Evolutionary conservation across 2,797 vertebrate genomes (phyloP).

Genomic region (Propithecus deckenii): DNA sequence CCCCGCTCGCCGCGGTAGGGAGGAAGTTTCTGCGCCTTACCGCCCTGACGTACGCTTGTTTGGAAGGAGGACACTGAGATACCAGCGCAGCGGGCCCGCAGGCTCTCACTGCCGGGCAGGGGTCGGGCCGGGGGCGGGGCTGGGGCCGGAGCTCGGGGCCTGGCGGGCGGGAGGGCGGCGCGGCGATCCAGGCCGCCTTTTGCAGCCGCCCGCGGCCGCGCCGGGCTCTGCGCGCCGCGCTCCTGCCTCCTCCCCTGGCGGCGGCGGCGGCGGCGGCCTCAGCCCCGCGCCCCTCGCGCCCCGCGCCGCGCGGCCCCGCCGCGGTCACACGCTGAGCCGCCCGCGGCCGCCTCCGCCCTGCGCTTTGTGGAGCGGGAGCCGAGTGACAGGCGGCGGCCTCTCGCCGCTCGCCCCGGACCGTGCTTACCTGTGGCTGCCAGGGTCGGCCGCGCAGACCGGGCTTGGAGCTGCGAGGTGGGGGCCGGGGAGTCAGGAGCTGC

Average conservation of each 20-base stretch:
- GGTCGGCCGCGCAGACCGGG: background rate
- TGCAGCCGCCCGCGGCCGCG: slow-evolving; percentile 77
- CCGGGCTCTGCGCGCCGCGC: slow-evolving; percentile 64
- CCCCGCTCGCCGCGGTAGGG: background rate
- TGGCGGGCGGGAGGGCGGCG: background rate
- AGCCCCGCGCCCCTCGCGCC: slow-evolving; percentile 66
- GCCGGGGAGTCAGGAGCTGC: background rate
- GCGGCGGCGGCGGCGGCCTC: slow-evolving; percentile 46
- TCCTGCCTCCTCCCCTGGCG: slow-evolving; percentile 72
- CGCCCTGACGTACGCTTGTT: background rate
- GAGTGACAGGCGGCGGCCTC: slow-evolving; percentile 88
- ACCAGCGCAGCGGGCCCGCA: background rate
- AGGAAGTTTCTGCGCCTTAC: slow-evolving; percentile 39
- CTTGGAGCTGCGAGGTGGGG: background rate
- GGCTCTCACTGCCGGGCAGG: background rate
- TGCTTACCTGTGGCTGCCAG: slow-evolving; percentile 83
- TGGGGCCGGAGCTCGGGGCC: background rate
- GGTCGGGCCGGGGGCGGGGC: background rate
- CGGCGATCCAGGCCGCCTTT: slow-evolving; percentile 85
- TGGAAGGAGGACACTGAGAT: background rate
- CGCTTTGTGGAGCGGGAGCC: slow-evolving; percentile 93
- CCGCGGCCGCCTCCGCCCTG: slow-evolving; percentile 82
- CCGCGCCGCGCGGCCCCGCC: slow-evolving; percentile 78
- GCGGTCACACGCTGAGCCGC: slow-evolving; percentile 81
- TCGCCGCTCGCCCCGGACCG: slow-evolving; percentile 81